Evolutionary conservation across 2,888 invertebrate genomes (phyloP).

Genomic region (Helleia helle): DNA sequence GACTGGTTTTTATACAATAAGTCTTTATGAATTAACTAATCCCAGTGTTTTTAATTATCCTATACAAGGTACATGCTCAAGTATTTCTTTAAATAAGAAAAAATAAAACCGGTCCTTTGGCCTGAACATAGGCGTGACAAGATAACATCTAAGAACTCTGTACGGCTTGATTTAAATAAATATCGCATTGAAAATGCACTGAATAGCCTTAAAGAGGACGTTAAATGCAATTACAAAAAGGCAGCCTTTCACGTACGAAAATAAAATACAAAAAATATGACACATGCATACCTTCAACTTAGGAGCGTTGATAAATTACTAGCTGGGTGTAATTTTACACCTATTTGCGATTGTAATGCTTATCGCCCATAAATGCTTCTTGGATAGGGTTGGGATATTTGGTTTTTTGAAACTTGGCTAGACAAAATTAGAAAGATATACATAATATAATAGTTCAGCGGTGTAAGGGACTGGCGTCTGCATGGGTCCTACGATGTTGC

Average conservation of each 20-base stretch:
- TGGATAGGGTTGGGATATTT: not conserved
- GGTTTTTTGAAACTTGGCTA: not conserved
- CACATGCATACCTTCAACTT: slow-evolving; percentile 17
- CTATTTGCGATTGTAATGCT: slow-evolving; percentile 39
- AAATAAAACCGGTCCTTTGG: slow-evolving; percentile 46
- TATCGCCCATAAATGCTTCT: slow-evolving; percentile 41
- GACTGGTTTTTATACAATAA: not conserved
- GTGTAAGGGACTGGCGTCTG: too few relatives aligned
- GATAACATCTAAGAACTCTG: slow-evolving; percentile 60
- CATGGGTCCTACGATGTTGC: too few relatives aligned
- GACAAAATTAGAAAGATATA: too few relatives aligned
- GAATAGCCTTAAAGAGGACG: slow-evolving; percentile 60
- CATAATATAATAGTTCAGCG: too few relatives aligned
- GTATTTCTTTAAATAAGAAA: slow-evolving; percentile 15
- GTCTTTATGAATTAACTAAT: slow-evolving; percentile 2
- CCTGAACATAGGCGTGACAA: slow-evolving; percentile 61
- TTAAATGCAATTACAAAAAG: slow-evolving; percentile 50
- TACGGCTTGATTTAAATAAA: slow-evolving; percentile 58
- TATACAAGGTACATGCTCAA: not conserved
- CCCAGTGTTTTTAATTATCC: not conserved
- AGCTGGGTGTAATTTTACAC: slow-evolving; percentile 46
- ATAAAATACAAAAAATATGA: slow-evolving; percentile 11
- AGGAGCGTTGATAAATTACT: slow-evolving; percentile 41
- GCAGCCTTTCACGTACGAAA: slow-evolving; percentile 4
- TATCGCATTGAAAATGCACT: slow-evolving; percentile 56